A percentile compares a stretch with the other conserved stretches of the same genome.
Evolutionary conservation across 1,140 invertebrate genomes (phyloP).

Genomic region (Aricia agestis): DNA sequence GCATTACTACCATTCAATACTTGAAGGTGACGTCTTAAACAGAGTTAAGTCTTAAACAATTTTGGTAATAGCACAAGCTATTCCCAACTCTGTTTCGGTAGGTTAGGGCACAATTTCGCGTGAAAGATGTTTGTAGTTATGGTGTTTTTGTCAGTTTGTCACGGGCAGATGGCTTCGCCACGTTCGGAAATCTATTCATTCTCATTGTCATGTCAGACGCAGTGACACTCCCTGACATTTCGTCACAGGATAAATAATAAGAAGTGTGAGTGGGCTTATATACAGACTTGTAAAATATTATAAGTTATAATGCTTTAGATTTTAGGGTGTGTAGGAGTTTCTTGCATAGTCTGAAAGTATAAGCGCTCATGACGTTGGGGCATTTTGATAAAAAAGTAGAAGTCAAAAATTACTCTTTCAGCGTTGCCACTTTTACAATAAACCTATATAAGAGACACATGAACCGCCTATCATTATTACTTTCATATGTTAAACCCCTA

Average conservation of each 20-base stretch:
- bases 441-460: too few species aligned
- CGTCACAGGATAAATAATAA: neutral
- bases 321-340: too few species aligned
- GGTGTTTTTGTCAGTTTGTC: conserved; percentile 15
- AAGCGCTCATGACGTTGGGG: too few species aligned
- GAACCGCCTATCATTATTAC: too few species aligned
- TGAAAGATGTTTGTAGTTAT: neutral
- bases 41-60: conserved; percentile 14
- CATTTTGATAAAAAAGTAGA: too few species aligned
- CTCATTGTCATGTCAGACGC: conserved; percentile 20
- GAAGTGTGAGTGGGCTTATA: too few species aligned
- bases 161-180: conserved; percentile 19
- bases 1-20: conserved; percentile 60
- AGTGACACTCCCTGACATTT: conserved; percentile 16
- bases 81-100: neutral
- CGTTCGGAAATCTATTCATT: conserved; percentile 15
- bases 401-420: too few species aligned
- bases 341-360: too few species aligned
- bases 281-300: too few species aligned
- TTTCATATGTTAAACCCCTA: too few species aligned
- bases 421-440: too few species aligned
- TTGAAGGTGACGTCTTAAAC: neutral
- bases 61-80: neutral
- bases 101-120: neutral
- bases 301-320: too few species aligned